Percentiles rank a stretch among this genome's conserved stretches.
phyloP scores from a whole-genome alignment of 2,888 invertebrate species.

The Drosophila colorata region DNA sequence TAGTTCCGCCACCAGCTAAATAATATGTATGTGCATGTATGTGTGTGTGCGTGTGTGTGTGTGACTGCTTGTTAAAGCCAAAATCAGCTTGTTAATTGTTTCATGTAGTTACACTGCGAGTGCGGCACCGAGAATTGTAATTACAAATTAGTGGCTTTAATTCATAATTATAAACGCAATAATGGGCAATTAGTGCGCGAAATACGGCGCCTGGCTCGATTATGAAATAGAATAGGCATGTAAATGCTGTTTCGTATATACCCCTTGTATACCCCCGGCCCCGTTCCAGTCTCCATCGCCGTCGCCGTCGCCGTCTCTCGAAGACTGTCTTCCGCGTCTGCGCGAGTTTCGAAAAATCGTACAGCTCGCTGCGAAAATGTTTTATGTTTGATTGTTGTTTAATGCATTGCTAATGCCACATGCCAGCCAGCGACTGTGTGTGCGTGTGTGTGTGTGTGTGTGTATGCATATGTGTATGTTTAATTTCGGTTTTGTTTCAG shows the following conservation, averaged over 20 bases:
- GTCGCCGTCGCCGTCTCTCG: conserved; percentile 9
- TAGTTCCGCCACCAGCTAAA: too few species aligned
- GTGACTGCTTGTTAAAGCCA: conserved; percentile 9
- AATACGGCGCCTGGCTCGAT: conserved; percentile 49
- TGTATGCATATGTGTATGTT: conserved; percentile 26
- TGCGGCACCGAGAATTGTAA: conserved; percentile 55
- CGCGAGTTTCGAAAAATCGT: conserved; percentile 59
- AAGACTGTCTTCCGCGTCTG: conserved; percentile 70
- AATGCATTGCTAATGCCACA: conserved; percentile 53
- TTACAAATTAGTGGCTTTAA: conserved; percentile 43
- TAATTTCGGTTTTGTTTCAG: conserved; percentile 80
- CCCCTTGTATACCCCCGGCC: conserved; percentile 1
- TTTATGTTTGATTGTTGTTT: conserved; percentile 51
- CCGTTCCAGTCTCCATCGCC: too few species aligned
- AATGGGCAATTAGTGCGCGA: conserved; percentile 73
- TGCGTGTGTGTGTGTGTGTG: conserved; percentile 41
- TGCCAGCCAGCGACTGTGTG: conserved; percentile 27
- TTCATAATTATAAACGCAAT: conserved; percentile 50
- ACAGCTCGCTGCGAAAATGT: conserved; percentile 29
- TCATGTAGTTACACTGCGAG: conserved; percentile 6
- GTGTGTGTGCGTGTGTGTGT: not conserved
- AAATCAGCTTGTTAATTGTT: conserved; percentile 35
- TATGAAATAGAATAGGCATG: conserved; percentile 78
- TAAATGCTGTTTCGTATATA: conserved; percentile 51
- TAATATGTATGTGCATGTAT: too few species aligned